Evolutionary conservation across 2,797 vertebrate genomes (phyloP).

Genomic region (Choloepus didactylus): DNA sequence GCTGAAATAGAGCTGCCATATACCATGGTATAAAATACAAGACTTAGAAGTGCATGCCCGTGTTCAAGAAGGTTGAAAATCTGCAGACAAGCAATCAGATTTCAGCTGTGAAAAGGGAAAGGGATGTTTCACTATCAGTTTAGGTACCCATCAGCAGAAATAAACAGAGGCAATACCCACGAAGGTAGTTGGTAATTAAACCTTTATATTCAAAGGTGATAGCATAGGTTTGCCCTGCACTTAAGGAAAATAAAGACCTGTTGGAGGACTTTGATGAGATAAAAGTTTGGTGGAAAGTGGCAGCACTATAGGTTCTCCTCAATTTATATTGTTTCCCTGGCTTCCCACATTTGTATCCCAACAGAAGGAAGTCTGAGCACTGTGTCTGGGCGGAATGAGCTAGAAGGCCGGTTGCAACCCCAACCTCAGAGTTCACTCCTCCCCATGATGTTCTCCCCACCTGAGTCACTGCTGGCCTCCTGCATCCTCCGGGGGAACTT

Average conservation of each 20-base stretch:
- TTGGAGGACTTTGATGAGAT: not conserved
- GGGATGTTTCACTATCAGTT: not conserved
- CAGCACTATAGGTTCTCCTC: not conserved
- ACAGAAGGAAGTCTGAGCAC: conserved; percentile 92
- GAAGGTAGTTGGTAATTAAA: not conserved
- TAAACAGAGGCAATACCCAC: not conserved
- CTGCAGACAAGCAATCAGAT: not conserved
- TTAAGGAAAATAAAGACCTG: not conserved
- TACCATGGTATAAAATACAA: not conserved
- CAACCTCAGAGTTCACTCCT: conserved; percentile 90
- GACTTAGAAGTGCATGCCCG: not conserved
- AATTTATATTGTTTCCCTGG: not conserved
- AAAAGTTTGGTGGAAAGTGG: not conserved
- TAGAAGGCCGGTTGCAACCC: conserved; percentile 77
- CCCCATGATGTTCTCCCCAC: conserved; percentile 96
- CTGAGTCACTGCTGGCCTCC: conserved; percentile 96
- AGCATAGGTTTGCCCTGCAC: not conserved
- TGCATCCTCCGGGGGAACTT: conserved; percentile 96
- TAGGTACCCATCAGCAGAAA: not conserved
- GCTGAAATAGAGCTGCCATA: not conserved
- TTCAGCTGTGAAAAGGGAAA: not conserved
- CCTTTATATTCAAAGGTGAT: not conserved
- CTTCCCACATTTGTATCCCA: not conserved
- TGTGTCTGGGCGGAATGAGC: conserved; percentile 79
- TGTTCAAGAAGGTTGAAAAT: not conserved